Evolutionary conservation across 2,888 invertebrate genomes (phyloP), one percentile per base, ranked within the genome.

Genomic region (Campaea margaritaria): DNA sequence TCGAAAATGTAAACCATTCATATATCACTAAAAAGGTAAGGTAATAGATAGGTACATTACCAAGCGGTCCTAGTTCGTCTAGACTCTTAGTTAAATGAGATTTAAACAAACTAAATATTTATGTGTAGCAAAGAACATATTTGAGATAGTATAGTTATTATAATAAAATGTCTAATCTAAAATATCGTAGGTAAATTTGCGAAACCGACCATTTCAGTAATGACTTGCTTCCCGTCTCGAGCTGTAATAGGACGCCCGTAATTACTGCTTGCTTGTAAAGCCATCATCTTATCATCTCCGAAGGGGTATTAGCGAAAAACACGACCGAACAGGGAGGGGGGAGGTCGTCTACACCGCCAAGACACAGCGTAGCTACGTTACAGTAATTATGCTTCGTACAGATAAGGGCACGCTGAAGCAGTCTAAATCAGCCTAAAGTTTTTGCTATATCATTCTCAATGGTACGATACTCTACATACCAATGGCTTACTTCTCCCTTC

Each of bases 201-300:
- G 64, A 76, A 77, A 79, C 78, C 78, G 81, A 81, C 78, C 75
- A 75, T 69, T 73, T 69, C 66, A 68, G 77, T 78, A 81, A 80
- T 81, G 82, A 80, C 75, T 77, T 71, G 73, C 76, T 82, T 80
- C 78, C 60, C 55, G 43, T 61, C 60, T 73, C 79, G 77, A 74
- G 79, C 81, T 76, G 86, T 89, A 89, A 89, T 89, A 89, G 87
- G 87, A 85, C 82, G 82, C 79, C 77, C 82, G 83, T 91, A 89
- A 90, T 91, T 91, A 91, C 89, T 86, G 85, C 83, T 86, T 87
- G 86, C 89, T 89, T 89, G 87, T 89, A 88, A 90, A 89, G 87
- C 87, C 87, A 90, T 89, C 89, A 89, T 90, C 89, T 91, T 89
- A 89, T 90, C 88, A 87, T 87, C 86, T 87, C 83, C 78, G 78